Conservation (phyloP, 2,113 vertebrate genomes). For the Macrotus californicus region DNA sequence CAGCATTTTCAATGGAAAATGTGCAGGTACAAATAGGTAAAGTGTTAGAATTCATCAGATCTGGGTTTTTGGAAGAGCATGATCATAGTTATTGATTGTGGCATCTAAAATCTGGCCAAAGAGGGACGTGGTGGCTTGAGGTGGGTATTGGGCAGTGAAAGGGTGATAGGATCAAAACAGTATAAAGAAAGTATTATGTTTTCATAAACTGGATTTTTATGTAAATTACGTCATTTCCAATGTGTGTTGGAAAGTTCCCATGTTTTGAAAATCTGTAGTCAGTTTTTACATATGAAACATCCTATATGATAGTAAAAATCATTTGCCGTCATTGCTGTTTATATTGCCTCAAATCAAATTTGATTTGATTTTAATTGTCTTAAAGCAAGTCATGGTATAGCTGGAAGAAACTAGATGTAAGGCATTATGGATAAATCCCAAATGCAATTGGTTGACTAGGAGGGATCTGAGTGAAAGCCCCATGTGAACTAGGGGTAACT, state of each 20-base stretch:
- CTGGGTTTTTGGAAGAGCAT: neutral
- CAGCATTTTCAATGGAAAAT: neutral
- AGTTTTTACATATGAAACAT: neutral
- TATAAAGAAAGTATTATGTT: neutral
- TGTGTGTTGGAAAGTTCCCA: neutral
- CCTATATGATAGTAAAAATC: neutral
- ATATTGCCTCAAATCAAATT: no score
- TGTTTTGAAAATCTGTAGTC: neutral
- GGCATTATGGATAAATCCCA: neutral
- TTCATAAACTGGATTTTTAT: constrained; percentile 34
- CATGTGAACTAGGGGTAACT: neutral
- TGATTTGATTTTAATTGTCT: no score
- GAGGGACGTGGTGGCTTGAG: neutral
- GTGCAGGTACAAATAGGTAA: neutral
- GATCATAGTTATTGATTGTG: neutral
- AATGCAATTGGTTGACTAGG: neutral
- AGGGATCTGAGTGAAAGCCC: neutral
- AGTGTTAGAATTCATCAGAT: neutral
- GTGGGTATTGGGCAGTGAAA: neutral
- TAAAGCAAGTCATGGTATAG: neutral
- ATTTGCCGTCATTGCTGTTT: neutral
- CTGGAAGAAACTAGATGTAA: neutral
- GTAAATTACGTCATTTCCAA: neutral
- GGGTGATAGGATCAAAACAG: neutral
- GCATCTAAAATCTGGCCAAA: neutral